Evolutionary conservation across 2,797 vertebrate genomes (phyloP).

Genomic region (Acanthopagrus latus): DNA sequence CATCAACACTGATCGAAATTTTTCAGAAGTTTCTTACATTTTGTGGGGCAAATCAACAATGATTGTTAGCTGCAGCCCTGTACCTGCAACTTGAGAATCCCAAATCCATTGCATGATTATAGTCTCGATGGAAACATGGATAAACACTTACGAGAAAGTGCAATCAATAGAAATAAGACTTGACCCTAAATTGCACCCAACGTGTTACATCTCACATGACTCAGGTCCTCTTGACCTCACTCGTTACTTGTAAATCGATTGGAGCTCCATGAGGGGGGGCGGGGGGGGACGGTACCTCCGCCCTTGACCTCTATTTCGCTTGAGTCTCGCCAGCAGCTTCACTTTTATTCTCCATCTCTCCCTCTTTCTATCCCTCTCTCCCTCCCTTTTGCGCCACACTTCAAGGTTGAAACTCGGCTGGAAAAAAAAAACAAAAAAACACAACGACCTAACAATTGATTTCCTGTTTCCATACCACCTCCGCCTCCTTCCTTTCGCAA

Average conservation of each 20-base stretch:
- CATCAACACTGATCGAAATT: too few species aligned
- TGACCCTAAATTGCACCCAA: not conserved
- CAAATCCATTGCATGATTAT: not conserved
- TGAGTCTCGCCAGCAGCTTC: not conserved
- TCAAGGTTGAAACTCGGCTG: conserved; percentile 49
- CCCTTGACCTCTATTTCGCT: conserved; percentile 14
- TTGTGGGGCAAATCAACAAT: too few species aligned
- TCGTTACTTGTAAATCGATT: conserved; percentile 41
- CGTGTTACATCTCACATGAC: conserved; percentile 12
- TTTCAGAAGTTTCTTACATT: too few species aligned
- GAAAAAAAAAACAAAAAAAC: conserved; percentile 31
- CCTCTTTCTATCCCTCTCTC: conserved; percentile 3
- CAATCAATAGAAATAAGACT: conserved; percentile 1
- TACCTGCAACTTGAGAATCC: not conserved
- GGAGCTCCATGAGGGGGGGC: conserved; percentile 18
- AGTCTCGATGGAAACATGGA: not conserved
- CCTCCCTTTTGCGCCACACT: not conserved
- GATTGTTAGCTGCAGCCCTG: too few species aligned
- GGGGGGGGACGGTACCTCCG: conserved; percentile 9
- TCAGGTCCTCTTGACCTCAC: conserved; percentile 6
- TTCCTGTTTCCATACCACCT: conserved; percentile 78
- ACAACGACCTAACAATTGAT: conserved; percentile 76
- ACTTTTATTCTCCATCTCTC: conserved; percentile 8
- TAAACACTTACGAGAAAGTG: not conserved
- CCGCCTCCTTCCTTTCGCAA: conserved; percentile 63